These are phyloP conservation scores for Rhynchotus rufescens DNA, from an alignment of 2,797 vertebrate genomes.

Conservation along the genomic window DNA sequence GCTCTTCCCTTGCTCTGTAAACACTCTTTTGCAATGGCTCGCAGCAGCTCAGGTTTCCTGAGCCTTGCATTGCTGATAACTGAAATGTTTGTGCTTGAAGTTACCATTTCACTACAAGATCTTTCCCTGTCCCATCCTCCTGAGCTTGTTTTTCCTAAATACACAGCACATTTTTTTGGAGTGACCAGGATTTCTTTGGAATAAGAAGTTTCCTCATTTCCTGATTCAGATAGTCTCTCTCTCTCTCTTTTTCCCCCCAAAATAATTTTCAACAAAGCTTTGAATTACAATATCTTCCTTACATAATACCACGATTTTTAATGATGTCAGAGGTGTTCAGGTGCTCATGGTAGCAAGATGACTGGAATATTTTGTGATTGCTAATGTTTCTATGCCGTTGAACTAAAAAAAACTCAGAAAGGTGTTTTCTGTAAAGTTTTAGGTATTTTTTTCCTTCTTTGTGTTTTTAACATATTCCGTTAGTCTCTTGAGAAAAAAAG, in stretches of 20 bases:
- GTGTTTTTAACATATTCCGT: neutral
- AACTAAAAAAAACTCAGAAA: neutral
- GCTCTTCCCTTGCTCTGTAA: neutral
- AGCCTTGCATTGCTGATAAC: accelerated
- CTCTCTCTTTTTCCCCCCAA: neutral
- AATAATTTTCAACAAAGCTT: neutral
- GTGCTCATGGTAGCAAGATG: neutral
- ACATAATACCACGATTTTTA: neutral
- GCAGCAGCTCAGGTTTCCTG: neutral
- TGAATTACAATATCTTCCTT: neutral
- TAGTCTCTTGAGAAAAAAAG: neutral
- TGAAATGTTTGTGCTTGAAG: accelerated
- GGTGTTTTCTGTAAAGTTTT: neutral
- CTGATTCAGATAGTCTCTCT: neutral
- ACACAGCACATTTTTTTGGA: neutral
- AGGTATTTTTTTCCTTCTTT: neutral
- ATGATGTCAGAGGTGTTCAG: neutral
- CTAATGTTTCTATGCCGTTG: neutral
- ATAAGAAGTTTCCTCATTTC: neutral
- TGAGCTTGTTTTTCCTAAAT: neutral
- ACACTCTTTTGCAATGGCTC: neutral
- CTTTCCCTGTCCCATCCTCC: neutral
- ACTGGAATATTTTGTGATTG: neutral
- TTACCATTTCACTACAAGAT: neutral
- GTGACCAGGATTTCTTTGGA: neutral